Evolutionary conservation across 2,797 vertebrate species (phyloP), one percentile per base, ranked within the genome.

Genomic region (Characodon lateralis): DNA sequence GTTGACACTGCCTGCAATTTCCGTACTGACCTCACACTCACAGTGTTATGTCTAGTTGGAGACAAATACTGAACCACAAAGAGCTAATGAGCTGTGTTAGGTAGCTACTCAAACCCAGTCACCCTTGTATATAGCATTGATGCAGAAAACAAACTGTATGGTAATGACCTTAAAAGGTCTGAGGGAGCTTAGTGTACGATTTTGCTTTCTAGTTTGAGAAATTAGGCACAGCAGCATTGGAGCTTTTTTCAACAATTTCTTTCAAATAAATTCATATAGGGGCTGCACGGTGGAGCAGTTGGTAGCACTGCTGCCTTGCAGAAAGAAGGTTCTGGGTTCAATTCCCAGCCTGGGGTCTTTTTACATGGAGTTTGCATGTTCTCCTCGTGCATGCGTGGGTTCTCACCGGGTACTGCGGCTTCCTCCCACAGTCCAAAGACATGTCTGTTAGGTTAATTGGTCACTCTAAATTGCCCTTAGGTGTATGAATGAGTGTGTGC

Each of bases 31-130:
- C 90, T 89, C 83, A 43, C 78, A 87, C 82, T 87, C 87, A 83
- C 72, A 83, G 81, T 78, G 74, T 90, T 83, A 83, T 86, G 84
- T 84, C 90, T 92, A 87, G 89, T 89, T 88, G 89, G 77, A 87
- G 83, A 86, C 88, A 90, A 89, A 88, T 81, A 77, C 77, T 74
- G 82, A 91, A 81, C 39, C 76, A 71, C 77, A 75, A 79, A 79
- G 74, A 91, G 83, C 86, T 91, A 91, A 91, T 84, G 81, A 78
- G 79, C 79, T 83, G 68, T 82, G 84, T 72, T 73, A 72, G 85
- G 72, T 71, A 70, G 43, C 58, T 16, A 73, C 79, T 87, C 79
- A 83, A 85, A 84, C 81, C 78, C 77, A 72, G 78, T 86, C 83
- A 83, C 63, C 71, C 48, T 48, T 16, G 39, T 66, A 70, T 55